Evolutionary conservation across 2,113 vertebrate genomes (phyloP).

Genomic region (Seriola aureovittata): DNA sequence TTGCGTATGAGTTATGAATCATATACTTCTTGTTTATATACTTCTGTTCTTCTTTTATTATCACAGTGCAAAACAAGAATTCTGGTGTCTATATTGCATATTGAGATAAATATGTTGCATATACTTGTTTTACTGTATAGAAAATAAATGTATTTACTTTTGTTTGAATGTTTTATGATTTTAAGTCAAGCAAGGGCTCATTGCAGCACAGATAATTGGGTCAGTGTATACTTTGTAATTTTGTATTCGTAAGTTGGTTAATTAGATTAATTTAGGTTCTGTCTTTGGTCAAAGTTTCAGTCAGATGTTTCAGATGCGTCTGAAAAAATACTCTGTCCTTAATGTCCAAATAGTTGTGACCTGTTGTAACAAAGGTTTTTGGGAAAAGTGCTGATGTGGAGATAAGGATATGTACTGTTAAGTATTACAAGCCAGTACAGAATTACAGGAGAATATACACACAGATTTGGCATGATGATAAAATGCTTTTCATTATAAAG

Average conservation of each 20-base stretch:
- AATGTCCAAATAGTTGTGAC: neutral
- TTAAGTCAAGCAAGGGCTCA: neutral
- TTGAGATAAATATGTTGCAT: neutral
- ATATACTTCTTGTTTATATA: neutral
- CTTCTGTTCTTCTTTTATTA: neutral
- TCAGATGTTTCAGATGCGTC: neutral
- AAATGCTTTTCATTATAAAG: neutral
- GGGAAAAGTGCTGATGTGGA: neutral
- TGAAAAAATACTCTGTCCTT: neutral
- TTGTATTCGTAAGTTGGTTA: neutral
- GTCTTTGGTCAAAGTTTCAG: neutral
- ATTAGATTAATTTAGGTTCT: neutral
- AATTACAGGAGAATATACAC: neutral
- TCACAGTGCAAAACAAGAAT: constrained; percentile 2
- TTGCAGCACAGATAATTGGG: neutral
- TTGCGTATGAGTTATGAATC: neutral
- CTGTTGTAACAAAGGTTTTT: neutral
- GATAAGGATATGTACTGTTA: neutral
- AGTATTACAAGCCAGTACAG: neutral
- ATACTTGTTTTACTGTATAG: neutral
- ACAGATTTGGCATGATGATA: neutral
- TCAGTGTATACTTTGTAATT: too few relatives aligned
- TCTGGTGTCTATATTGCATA: neutral
- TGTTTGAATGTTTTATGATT: neutral
- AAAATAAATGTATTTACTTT: too few relatives aligned